Evolutionary conservation across 2,113 vertebrate genomes (phyloP), one percentile per base, ranked within the genome.

Genomic region (Lagopus muta): DNA sequence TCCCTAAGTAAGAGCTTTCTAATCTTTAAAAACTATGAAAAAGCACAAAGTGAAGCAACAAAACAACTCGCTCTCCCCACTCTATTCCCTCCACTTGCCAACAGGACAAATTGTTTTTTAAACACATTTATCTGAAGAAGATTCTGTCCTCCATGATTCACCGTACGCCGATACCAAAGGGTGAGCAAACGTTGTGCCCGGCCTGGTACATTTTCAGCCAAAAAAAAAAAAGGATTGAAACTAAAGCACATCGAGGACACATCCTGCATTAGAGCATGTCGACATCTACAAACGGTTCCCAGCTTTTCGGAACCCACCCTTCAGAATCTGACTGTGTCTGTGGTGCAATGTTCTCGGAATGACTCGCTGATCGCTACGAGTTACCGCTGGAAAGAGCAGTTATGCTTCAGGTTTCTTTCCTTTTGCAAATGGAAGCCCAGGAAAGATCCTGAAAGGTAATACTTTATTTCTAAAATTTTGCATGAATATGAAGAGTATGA

Each of bases 81-180:
- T 30, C 42, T 1, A 40, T 27, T 58, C 24, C 76, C 65, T 66
- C 8, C 62, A 38, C 6, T 14, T 82, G 79, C 62, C 14, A 54
- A 54, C 57, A 57, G 73, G 87, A 89, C 77, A 73, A 86, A 34
- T 11, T 11, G 40, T 18, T 54, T 50, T 30, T 0, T 9, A 36
- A 85, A 55, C 7, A 4, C 19, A 83, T 76, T 88, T 84, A 76
- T 80, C 81, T 82, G 71, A 54, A 91, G 13, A 83, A 62, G 21
- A 18, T 60, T 32, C 36, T 10, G 73, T 52, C 72, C 47, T 73
- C 77, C 38, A 10, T 95, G 82, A 95, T 90, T 96, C 86, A 92
- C 64, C 70, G 6, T 12, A 42, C 4, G 6, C 65, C 47, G 52
- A 60, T 65, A 74, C 69, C 48, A 73, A 73, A 0, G 27, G 71